These are phyloP conservation scores for Tipula vernalis DNA, from an alignment of 2,888 invertebrate genomes.

Conservation along the genomic window DNA sequence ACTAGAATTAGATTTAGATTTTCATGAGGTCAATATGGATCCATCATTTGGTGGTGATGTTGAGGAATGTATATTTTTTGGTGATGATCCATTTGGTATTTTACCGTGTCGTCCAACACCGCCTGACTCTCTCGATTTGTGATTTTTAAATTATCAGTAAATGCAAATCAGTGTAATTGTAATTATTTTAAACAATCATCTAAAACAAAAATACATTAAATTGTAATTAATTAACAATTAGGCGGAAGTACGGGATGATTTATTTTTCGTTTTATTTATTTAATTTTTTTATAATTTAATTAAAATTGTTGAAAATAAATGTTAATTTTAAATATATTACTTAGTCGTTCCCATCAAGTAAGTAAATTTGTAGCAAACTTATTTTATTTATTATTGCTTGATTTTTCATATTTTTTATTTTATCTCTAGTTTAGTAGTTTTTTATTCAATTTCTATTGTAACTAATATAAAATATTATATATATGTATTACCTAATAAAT, in stretches of 20 bases:
- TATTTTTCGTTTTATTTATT: background rate
- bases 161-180: background rate
- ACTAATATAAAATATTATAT: background rate
- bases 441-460: background rate
- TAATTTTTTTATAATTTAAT: background rate
- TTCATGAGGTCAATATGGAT: conserved; percentile 48
- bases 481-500: background rate
- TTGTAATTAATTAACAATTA: background rate
- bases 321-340: background rate
- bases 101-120: conserved; percentile 47
- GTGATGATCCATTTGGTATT: conserved; percentile 45
- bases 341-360: background rate
- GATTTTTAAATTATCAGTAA: background rate
- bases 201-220: background rate
- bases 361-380: background rate
- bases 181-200: background rate
- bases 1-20: conserved; percentile 46
- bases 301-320: background rate
- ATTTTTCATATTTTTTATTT: background rate
- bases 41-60: conserved; percentile 49
- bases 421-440: background rate
- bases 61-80: conserved; percentile 46
- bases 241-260: background rate
- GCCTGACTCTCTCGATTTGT: conserved; percentile 38
- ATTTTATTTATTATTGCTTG: background rate